Base-by-base conservation (phyloP, 2,113 vertebrate species). In the Dendrocopos noguchii region DNA sequence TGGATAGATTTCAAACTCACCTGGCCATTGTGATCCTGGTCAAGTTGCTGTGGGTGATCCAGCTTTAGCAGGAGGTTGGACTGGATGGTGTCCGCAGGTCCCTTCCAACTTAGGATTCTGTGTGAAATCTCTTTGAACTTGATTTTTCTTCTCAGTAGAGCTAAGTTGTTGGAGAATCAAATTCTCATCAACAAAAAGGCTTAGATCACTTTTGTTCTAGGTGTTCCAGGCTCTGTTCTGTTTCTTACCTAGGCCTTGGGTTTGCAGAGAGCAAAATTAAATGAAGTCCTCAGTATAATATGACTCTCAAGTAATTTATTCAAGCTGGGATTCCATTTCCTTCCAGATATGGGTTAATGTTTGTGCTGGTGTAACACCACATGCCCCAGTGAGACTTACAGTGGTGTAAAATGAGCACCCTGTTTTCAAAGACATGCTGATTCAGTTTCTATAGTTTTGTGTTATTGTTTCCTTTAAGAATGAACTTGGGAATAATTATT, bases 401-500 rank as follows among this genome's bases (percentile, higher is more conserved):
- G 6, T 21, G 63, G 7, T 55, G 28, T 76, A 42, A 84, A 84
- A 72, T 6, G 18, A 71, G 63, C 36, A 36, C 25, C 47, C 67
- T 88, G 15, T 64, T 91, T 77, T 83, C 61, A 63, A 73, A 14
- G 31, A 8, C 31, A 6, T 18, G 10, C 27, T 71, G 18, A 44
- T 78, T 44, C 34, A 47, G 17, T 11, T 46, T 84, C 12, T 68
- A 47, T 33, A 31, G 36, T 85, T 87, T 88, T 29, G 42, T 80
- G 22, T 85, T 90, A 47, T 73, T 77, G 17, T 87, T 63, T 87
- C 60, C 39, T 74, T 87, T 85, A 83, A 80, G 46, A 90, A 77
- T 53, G 25, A 90, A 28, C 6, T 87, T 79, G 90, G 75, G 80
- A 87, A 72, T 84, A 87, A 94, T 94, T 71, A 77, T 29, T 84